A percentile compares a stretch with the other conserved stretches of the same genome.
phyloP scores from a whole-genome alignment of 2,888 invertebrate genomes.

The Ditylenchus weischeri region DNA sequence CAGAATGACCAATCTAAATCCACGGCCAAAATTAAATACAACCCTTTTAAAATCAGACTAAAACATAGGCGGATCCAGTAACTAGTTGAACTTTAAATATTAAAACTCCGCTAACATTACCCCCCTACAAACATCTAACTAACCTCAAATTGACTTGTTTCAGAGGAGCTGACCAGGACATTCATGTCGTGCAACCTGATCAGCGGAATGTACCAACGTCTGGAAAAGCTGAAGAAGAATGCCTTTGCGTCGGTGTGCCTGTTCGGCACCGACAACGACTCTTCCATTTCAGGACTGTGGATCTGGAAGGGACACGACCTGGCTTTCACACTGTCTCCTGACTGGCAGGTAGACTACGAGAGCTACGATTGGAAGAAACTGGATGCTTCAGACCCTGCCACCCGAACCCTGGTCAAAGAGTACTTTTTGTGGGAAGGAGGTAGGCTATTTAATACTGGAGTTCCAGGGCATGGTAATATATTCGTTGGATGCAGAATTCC shows the following conservation, averaged over 20 bases:
- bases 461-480: too few species aligned
- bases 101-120: too few species aligned
- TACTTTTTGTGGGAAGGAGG: slow-evolving; percentile 55
- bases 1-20: too few species aligned
- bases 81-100: too few species aligned
- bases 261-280: slow-evolving; percentile 87
- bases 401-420: slow-evolving; percentile 61
- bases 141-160: too few species aligned
- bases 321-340: slow-evolving; percentile 71
- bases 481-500: too few species aligned
- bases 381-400: slow-evolving; percentile 74
- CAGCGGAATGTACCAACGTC: slow-evolving; percentile 92
- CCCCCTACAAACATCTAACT: too few species aligned
- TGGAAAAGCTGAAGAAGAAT: slow-evolving; percentile 95
- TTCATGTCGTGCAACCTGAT: slow-evolving; percentile 85
- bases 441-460: background rate
- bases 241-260: slow-evolving; percentile 89
- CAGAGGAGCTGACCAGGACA: slow-evolving; percentile 1
- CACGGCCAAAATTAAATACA: too few species aligned
- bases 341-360: slow-evolving; percentile 63
- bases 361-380: slow-evolving; percentile 89
- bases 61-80: too few species aligned
- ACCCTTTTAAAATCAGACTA: too few species aligned
- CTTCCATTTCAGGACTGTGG: slow-evolving; percentile 92
- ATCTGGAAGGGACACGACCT: slow-evolving; percentile 93